Evolutionary conservation across 2,113 vertebrate genomes (phyloP), one percentile per base, ranked within the genome.

Genomic region (Stegostoma tigrinum): DNA sequence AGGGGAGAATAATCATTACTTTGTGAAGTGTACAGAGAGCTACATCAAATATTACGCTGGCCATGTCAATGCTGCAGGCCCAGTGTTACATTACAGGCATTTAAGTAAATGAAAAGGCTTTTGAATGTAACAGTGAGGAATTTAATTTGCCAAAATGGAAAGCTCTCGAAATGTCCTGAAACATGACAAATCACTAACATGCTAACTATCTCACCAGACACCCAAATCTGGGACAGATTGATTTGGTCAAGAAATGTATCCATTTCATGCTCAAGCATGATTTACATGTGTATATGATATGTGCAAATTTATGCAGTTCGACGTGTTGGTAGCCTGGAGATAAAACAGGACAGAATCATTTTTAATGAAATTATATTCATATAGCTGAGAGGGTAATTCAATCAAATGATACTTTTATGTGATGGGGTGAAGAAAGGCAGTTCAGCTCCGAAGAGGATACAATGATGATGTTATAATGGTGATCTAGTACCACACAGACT

Each of bases 381-480:
- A 93, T 93, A 93, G 64, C 61, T 93, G 89, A 66, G 87, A 90
- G 87, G 87, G 64, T 93, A 66, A 93, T 93, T 93, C 89, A 93
- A 66, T 93, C 89, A 93, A 93, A 67, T 15, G 38, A 61, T 93
- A 64, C 38, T 93, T 93, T 93, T 38, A 19, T 93, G n/a, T 38
- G 89, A 93, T 66, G 61, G 89, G 61, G 61, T 66, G 89, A 67
- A 66, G 89, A 93, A 23, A 93, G 61, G 19, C 61, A 67, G 34
- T 66, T 93, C 89, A 38, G 19, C 61, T 38, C 64, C 19, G 89
- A 23, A 38, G 17, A 67, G n/a, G 64, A 66, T 66, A 42, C 7
- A 3, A 1, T 66, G 89, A 66, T 66, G 55, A 93, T 93, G 61
- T 93, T 93, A 64, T 93, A 66, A 93, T 93, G n/a, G 89, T 93